phyloP scores from a whole-genome alignment of 2,113 vertebrate species.

The Riparia riparia region DNA sequence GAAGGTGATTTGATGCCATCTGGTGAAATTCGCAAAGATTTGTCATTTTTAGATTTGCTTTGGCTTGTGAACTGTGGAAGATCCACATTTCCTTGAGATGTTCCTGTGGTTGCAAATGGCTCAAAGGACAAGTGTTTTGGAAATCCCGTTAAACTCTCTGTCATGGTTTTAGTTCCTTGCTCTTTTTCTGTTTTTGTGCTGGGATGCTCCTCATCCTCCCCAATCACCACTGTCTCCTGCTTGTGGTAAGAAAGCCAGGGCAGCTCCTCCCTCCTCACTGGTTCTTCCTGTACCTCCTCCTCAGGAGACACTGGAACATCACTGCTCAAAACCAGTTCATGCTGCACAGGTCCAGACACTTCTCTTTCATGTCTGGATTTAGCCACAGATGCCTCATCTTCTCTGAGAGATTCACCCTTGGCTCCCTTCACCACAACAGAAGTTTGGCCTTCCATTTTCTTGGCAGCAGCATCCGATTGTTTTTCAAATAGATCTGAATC shows the following conservation, averaged over 20 bases:
- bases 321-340: background rate
- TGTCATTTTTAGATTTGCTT: conserved; percentile 37
- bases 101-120: conserved; percentile 16
- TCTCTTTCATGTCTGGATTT: background rate
- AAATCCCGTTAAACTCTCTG: conserved; percentile 4
- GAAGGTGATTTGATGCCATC: conserved; percentile 72
- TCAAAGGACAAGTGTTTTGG: conserved; percentile 21
- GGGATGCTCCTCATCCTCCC: conserved; percentile 7
- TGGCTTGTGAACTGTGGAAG: conserved; percentile 27
- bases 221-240: conserved; percentile 41
- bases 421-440: background rate
- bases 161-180: background rate
- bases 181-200: conserved; percentile 47
- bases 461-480: conserved; percentile 55
- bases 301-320: background rate
- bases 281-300: background rate
- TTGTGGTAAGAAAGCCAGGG: conserved; percentile 67
- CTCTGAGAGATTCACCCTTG: background rate
- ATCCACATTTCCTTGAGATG: background rate
- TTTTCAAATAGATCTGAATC: conserved; percentile 75
- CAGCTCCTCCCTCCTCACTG: background rate
- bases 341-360: background rate
- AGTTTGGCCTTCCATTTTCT: conserved; percentile 48
- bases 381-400: background rate
- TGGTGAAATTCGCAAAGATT: conserved; percentile 52